Evolutionary conservation across 1,140 invertebrate species (phyloP), one percentile per base, ranked within the genome.

Genomic region (Lepidotrigona ventralis): DNA sequence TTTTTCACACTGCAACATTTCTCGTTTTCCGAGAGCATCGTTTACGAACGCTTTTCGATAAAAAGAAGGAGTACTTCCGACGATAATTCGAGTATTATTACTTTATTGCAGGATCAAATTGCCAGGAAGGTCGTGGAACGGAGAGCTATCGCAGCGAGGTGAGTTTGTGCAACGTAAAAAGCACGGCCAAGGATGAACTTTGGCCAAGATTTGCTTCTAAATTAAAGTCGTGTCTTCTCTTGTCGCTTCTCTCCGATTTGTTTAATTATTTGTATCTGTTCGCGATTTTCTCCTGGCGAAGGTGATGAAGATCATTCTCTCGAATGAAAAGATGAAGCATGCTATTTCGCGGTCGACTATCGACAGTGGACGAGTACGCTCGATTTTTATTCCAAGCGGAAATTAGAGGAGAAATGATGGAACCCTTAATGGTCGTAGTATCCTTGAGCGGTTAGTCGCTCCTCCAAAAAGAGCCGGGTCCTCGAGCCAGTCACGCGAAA

Each of bases 41-140:
- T 23, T n/a, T 60, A 60, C 58, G 58, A n/a, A 12, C 3, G 23
- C n/a, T 60, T 60, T n/a, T 60, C 23, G 58, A 60, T 60, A 60
- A n/a, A 60, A 54, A 54, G 4, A n/a, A 11, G 1, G 14, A 4
- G 23, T 3, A 14, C 12, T 60, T 60, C 23, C 58, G 23, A 26
- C 73, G 64, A 46, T 82, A 88, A 89, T 74, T 21, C n/a, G 39
- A 75, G 33, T 56, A n/a, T 84, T 66, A n/a, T 56, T 71, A 63
- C 70, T 88, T 75, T 75, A 64, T 89, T 89, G 33, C 87, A 88
- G 87, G 12, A 70, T 14, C 64, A 33, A 81, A 46, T 46, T 26
- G 54, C 14, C 15, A 73, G 63, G 56, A n/a, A 68, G n/a, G n/a
- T 17, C 26, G 58, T n/a, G 33, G 29, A 23, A 15, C 17, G n/a